Conservation (phyloP, 2,888 invertebrate species). For the Spisula solida region DNA sequence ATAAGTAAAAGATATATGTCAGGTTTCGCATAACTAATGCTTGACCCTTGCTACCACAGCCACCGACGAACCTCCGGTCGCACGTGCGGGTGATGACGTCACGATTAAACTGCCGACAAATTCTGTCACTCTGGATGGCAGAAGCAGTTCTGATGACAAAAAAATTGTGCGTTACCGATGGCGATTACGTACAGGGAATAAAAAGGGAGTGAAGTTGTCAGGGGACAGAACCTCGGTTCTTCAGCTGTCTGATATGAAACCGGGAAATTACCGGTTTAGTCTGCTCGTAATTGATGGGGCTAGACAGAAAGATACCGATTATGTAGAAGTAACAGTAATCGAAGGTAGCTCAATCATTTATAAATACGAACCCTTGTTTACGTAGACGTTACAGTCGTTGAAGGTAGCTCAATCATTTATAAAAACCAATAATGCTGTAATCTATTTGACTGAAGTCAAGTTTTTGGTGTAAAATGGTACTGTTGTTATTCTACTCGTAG, state of each 20-base stretch:
- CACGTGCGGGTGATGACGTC: slow-evolving; percentile 53
- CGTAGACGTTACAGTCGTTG: slow-evolving; percentile 43
- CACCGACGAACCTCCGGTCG: slow-evolving; percentile 48
- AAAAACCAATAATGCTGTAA: not conserved
- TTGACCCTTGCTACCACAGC: slow-evolving; percentile 42
- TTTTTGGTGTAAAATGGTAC: no score
- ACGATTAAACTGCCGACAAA: slow-evolving; percentile 44
- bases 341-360: slow-evolving; percentile 41
- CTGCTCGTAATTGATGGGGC: slow-evolving; percentile 39
- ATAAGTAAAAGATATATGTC: not conserved
- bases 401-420: slow-evolving; percentile 40
- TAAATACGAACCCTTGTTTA: not conserved
- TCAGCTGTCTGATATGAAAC: slow-evolving; percentile 38
- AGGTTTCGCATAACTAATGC: slow-evolving; percentile 1
- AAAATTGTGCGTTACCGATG: slow-evolving; percentile 49
- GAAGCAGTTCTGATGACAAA: slow-evolving; percentile 44
- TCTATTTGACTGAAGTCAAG: no score
- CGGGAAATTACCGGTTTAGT: slow-evolving; percentile 41
- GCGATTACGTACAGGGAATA: slow-evolving; percentile 32
- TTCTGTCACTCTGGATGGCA: slow-evolving; percentile 47
- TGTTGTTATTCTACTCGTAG: no score
- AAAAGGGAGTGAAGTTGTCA: slow-evolving; percentile 13
- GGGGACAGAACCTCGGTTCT: slow-evolving; percentile 38
- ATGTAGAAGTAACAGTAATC: slow-evolving; percentile 40
- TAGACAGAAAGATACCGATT: slow-evolving; percentile 42